Evolutionary conservation across 2,113 vertebrate genomes (phyloP), one percentile per base, ranked within the genome.

Genomic region (Numida meleagris): DNA sequence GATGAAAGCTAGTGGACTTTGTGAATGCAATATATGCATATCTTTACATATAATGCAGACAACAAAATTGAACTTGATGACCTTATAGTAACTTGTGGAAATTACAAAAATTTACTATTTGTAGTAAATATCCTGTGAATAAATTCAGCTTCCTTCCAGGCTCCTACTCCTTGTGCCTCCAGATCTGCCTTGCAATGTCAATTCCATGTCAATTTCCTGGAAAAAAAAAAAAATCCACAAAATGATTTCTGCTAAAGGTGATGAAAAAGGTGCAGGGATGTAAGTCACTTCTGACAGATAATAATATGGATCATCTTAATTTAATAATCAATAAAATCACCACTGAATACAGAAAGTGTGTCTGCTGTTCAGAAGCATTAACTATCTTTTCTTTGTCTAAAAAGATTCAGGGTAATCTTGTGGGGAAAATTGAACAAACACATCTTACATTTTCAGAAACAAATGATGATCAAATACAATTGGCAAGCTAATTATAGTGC

Each of bases 21-120:
- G 82, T 55, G 79, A 94, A 89, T 24, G 87, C 21, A 45, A 17
- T 62, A 85, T 91, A 91, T 92, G 45, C 78, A 82, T 92, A 89
- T 24, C 45, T 95, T 90, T 82, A 78, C 48, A 89, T 82, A 93
- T 45, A 89, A 88, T 94, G 23, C 17, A 86, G 77, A 46, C 14
- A 94, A 85, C 21, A 87, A 92, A 93, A 79, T 42, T 36, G 21
- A 92, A 92, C 8, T 89, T 77, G 34, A 78, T 12, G 40, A 50
- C 9, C 66, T 71, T 70, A 58, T 5, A 73, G 7, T 73, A 88
- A 82, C 50, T 50, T 89, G 24, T 59, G 29, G 12, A 89, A 92
- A 82, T 55, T 31, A 89, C 5, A 82, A 66, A 78, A 87, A 36
- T 50, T 38, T 25, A n/a, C 48, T 80, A 63, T 18, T 63, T 63